Conservation (phyloP, 2,113 vertebrate species). For the Coryphaenoides rupestris region DNA sequence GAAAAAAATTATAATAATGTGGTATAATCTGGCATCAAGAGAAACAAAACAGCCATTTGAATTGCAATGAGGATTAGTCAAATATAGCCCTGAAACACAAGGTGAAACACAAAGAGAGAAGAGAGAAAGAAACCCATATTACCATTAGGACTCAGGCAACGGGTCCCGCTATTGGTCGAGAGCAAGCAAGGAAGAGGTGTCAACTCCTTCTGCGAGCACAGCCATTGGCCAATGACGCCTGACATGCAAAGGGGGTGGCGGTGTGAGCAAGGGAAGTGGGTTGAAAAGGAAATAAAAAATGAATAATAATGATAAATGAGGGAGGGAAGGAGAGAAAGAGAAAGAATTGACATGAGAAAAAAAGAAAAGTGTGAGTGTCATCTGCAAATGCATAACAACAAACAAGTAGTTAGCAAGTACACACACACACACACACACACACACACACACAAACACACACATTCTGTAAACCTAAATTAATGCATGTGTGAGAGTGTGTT, state of each 20-base stretch:
- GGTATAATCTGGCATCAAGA: background rate
- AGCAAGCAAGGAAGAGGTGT: slow-evolving; percentile 74
- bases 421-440: slow-evolving; percentile 12
- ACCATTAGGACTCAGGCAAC: slow-evolving; percentile 75
- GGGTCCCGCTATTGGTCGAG: slow-evolving; percentile 54
- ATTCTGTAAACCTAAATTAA: background rate
- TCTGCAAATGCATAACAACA: background rate
- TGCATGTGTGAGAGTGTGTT: too few relatives aligned
- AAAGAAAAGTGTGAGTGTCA: slow-evolving; percentile 35
- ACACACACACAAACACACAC: slow-evolving; percentile 6
- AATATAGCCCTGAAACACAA: slow-evolving; percentile 1
- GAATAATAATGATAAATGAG: slow-evolving; percentile 15
- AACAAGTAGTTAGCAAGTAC: background rate
- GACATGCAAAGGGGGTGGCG: slow-evolving; percentile 76
- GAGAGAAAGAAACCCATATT: slow-evolving; percentile 69
- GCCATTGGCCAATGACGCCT: slow-evolving; percentile 81
- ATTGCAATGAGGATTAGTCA: background rate
- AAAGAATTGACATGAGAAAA: slow-evolving; percentile 20
- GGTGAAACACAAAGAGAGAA: slow-evolving; percentile 8
- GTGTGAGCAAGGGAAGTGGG: slow-evolving; percentile 56
- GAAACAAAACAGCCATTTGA: background rate
- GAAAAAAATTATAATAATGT: too few relatives aligned
- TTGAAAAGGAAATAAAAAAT: slow-evolving; percentile 53
- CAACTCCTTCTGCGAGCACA: slow-evolving; percentile 69
- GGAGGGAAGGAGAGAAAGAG: slow-evolving; percentile 19